Evolutionary conservation across 1,140 invertebrate species (phyloP), one percentile per base, ranked within the genome.

Genomic region (Radopholus similis): DNA sequence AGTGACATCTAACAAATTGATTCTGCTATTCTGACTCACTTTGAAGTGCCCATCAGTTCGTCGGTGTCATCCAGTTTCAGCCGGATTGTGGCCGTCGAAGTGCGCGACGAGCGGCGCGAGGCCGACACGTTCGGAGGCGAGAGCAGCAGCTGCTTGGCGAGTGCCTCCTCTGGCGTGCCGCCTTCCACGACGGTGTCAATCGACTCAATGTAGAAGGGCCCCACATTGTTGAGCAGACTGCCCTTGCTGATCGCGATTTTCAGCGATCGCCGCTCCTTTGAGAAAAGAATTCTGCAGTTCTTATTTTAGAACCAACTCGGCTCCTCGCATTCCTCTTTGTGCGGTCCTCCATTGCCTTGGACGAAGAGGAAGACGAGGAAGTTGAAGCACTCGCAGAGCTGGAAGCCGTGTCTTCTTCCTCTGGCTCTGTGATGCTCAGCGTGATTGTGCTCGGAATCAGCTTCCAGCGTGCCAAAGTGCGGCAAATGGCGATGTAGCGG

Each of bases 401-500:
- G 15, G 21, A 37, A n/a, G 15, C 53, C 38, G 35, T 65, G 32
- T 35, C 35, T 44, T 32, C 23, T 13, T 47, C 23, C 44, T 54
- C 47, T 23, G 34, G 23, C 30, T 56, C 54, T 32, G 47, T 66
- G 21, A 66, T 63, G n/a, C 23, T 60, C 18, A 60, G 18, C 26
- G 64, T 56, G 26, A 66, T 66, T 1, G 64, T 66, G 56, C 26
- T 55, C 32, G 64, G 28, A 15, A 66, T 66, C 5, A 66, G 49
- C 11, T 32, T 35, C 23, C 34, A 30, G 13, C 47, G 40, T 13
- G 64, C 47, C 4, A 66, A 40, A 38, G 26, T 63, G 30, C 47
- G 40, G 21, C 64, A 66, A 64, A 66, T 66, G 26, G 30, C 35
- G 35, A 66, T 66, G 26, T 66, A 66, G 23, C 64, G 53, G 21